These are phyloP conservation scores for Xiphophorus couchianus DNA, from an alignment of 2,113 vertebrate genomes.

Conservation along the genomic window DNA sequence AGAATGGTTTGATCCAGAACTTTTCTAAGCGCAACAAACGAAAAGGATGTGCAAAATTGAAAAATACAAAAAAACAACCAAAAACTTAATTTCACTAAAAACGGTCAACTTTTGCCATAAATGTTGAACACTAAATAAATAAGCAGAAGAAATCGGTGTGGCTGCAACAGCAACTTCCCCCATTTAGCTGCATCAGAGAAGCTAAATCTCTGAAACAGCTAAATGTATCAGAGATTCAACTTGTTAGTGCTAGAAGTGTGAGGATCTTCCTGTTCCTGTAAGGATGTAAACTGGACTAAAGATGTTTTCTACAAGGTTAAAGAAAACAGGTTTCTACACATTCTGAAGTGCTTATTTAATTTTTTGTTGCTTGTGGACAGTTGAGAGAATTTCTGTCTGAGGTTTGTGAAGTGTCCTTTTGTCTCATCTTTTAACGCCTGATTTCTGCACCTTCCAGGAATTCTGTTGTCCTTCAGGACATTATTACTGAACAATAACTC, in stretches of 20 bases:
- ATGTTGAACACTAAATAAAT: too few species aligned
- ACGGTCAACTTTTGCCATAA: too few species aligned
- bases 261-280: not conserved
- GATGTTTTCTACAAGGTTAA: not conserved
- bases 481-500: not conserved
- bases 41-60: too few species aligned
- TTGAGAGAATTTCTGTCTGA: not conserved
- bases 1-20: too few species aligned
- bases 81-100: too few species aligned
- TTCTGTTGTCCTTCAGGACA: too few species aligned
- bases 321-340: not conserved
- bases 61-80: too few species aligned
- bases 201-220: too few species aligned
- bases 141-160: not conserved
- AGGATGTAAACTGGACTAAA: too few species aligned
- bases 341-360: not conserved
- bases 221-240: too few species aligned
- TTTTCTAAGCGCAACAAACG: too few species aligned
- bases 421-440: not conserved
- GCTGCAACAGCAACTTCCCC: not conserved
- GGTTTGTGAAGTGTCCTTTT: constrained; percentile 15
- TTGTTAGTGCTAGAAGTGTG: not conserved
- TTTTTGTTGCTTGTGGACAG: not conserved
- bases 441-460: constrained; percentile 3
- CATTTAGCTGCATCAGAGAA: not conserved